phyloP scores from a whole-genome alignment of 2,797 vertebrate species.

The Tinamus major region DNA sequence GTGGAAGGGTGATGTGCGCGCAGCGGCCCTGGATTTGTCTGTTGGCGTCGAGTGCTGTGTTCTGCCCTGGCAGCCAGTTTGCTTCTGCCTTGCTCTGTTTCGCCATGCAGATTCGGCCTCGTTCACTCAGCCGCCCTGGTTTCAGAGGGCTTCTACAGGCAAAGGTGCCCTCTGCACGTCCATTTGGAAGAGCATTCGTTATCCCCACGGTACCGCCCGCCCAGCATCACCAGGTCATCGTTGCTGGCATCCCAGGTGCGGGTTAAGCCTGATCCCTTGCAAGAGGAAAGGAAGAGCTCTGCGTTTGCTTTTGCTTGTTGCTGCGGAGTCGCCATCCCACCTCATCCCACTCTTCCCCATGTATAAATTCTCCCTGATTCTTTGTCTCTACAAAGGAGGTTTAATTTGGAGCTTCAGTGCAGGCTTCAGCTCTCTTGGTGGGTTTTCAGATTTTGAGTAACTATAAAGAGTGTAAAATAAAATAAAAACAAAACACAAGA shows the following conservation, averaged over 20 bases:
- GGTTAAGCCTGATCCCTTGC: not conserved
- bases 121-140: not conserved
- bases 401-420: conserved; percentile 8
- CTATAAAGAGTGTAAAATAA: not conserved
- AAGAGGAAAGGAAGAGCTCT: not conserved
- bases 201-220: not conserved
- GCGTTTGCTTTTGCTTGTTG: conserved; percentile 31
- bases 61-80: not conserved
- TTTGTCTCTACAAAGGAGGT: not conserved
- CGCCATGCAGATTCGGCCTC: not conserved
- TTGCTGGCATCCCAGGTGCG: not conserved
- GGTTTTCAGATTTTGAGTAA: not conserved
- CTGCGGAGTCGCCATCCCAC: not conserved
- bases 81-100: not conserved
- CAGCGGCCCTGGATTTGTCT: not conserved
- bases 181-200: not conserved
- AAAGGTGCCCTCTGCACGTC: not conserved
- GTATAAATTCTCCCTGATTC: not conserved
- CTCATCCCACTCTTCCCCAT: not conserved
- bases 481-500: not conserved
- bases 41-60: fast-evolving
- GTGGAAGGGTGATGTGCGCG: not conserved
- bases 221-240: not conserved
- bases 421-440: not conserved
- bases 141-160: not conserved